These are phyloP conservation scores for Aplodontia rufa DNA, from an alignment of 2,113 vertebrate species.

Conservation along the genomic window DNA sequence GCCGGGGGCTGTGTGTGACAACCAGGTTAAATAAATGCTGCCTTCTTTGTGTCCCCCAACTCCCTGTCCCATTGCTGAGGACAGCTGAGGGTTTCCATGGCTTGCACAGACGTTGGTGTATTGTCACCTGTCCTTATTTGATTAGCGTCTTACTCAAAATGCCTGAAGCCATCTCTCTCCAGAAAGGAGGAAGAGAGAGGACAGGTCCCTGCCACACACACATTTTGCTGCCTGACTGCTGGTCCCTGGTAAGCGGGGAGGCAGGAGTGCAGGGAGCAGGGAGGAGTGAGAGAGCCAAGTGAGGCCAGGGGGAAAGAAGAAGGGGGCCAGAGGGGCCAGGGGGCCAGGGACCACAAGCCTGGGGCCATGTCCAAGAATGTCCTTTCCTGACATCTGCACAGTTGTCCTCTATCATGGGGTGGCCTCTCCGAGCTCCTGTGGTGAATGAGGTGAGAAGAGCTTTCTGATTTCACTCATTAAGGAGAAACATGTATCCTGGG, in stretches of 20 bases:
- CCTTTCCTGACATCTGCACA: background rate
- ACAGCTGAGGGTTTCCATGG: background rate
- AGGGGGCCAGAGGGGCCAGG: background rate
- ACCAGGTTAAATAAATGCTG: slow-evolving; percentile 68
- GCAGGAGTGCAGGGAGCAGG: background rate
- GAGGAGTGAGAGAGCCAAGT: too few species aligned
- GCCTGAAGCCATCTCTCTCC: slow-evolving; percentile 56
- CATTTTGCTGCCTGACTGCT: background rate
- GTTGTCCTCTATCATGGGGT: background rate
- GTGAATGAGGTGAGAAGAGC: background rate
- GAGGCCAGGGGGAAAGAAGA: background rate
- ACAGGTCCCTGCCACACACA: too few species aligned
- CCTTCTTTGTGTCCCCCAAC: background rate
- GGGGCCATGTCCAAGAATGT: background rate
- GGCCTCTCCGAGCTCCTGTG: background rate
- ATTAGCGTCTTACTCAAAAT: slow-evolving; percentile 81
- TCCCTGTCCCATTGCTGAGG: slow-evolving; percentile 18
- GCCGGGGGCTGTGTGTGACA: slow-evolving; percentile 73
- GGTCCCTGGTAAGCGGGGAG: background rate
- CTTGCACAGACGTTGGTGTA: slow-evolving; percentile 63
- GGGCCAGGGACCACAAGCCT: background rate
- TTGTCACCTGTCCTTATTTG: slow-evolving; percentile 79
- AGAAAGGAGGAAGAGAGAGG: background rate
- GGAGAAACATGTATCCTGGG: background rate
- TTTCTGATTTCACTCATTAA: background rate